A percentile compares a stretch with the other conserved stretches of the same genome.
phyloP scores from a whole-genome alignment of 2,888 invertebrate species.

The Athalia cordata region DNA sequence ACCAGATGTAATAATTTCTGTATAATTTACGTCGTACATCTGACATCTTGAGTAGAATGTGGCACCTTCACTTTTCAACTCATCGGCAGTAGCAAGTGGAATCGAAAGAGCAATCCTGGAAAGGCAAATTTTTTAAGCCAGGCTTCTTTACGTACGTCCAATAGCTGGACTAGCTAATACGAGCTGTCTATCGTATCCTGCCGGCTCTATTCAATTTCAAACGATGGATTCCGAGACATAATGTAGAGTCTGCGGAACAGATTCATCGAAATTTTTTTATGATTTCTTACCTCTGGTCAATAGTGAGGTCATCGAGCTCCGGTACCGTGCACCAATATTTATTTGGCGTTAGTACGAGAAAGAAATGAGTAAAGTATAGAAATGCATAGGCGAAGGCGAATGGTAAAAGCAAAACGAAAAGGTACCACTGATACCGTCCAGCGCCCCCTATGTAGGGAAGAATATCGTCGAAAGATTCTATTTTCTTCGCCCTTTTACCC shows the following conservation, averaged over 20 bases:
- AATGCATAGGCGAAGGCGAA: constrained; percentile 71
- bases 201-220: background rate
- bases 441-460: constrained; percentile 70
- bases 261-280: background rate
- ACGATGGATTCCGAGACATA: background rate
- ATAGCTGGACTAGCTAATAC: too few relatives aligned
- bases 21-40: constrained; percentile 87
- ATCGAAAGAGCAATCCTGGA: constrained; percentile 83
- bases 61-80: constrained; percentile 65
- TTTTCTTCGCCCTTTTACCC: constrained; percentile 53
- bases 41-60: constrained; percentile 79
- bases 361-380: constrained; percentile 71
- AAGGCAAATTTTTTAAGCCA: background rate
- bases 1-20: constrained; percentile 77
- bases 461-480: constrained; percentile 70
- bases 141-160: background rate
- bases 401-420: constrained; percentile 68
- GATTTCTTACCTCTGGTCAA: constrained; percentile 64
- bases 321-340: constrained; percentile 70
- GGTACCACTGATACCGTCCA: constrained; percentile 69
- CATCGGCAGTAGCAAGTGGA: constrained; percentile 74
- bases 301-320: constrained; percentile 66
- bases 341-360: constrained; percentile 68
- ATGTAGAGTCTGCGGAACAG: background rate
- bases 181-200: too few relatives aligned